Percentiles rank a stretch among this genome's conserved stretches.
Conservation (phyloP, 2,888 invertebrate genomes). For the Sceliomorpha sp. region DNA sequence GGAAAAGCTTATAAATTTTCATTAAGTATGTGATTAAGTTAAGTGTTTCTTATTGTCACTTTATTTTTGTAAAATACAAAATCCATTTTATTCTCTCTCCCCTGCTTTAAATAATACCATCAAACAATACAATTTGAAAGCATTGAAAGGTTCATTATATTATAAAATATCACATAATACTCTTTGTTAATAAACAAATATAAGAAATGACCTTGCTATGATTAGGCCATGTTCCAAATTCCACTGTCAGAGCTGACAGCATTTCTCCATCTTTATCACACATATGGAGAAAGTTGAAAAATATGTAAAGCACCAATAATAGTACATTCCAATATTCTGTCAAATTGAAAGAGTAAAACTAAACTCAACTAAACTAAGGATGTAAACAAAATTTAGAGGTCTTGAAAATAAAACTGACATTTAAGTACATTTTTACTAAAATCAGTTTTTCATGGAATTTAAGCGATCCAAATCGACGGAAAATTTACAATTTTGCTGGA, state of each 20-base stretch:
- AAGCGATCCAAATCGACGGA: too few relatives aligned
- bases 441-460: too few relatives aligned
- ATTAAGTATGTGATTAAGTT: too few relatives aligned
- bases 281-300: conserved; percentile 46
- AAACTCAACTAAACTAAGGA: too few relatives aligned
- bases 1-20: not conserved
- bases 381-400: too few relatives aligned
- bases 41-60: too few relatives aligned
- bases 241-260: conserved; percentile 49
- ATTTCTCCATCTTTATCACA: conserved; percentile 44
- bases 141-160: not conserved
- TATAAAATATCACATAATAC: not conserved
- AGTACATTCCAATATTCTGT: not conserved
- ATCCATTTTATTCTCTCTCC: too few relatives aligned
- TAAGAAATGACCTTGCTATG: conserved; percentile 38
- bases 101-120: not conserved
- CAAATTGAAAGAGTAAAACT: too few relatives aligned
- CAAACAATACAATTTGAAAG: conserved; percentile 5
- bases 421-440: too few relatives aligned
- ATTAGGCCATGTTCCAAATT: conserved; percentile 51
- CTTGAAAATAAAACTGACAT: too few relatives aligned
- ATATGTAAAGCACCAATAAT: not conserved
- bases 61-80: too few relatives aligned
- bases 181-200: conserved; percentile 38
- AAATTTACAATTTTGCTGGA: too few relatives aligned